phyloP scores from a whole-genome alignment of 1,140 invertebrate species.

The Megalonaias nervosa region DNA sequence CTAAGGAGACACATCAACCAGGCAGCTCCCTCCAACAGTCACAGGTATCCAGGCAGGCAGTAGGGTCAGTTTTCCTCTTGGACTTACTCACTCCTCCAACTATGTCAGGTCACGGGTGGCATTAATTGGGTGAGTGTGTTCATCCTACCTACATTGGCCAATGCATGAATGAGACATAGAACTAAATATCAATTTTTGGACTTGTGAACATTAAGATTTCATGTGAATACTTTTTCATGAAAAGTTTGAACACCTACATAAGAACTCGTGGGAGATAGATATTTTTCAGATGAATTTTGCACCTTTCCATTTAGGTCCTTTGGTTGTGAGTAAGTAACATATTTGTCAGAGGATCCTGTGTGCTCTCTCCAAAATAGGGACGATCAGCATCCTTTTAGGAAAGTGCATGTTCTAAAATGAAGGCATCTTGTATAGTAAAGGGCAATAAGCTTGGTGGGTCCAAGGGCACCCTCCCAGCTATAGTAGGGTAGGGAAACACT shows the following conservation, averaged over 20 bases:
- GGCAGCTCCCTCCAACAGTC: constrained; percentile 87
- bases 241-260: neutral
- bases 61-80: constrained; percentile 92
- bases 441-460: no score
- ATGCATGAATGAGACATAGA: neutral
- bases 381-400: neutral
- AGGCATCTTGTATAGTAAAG: no score
- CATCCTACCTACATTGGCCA: neutral
- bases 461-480: no score
- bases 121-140: constrained; percentile 83
- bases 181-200: neutral
- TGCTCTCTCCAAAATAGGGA: no score
- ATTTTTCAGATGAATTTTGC: neutral
- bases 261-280: neutral
- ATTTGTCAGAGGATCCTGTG: no score
- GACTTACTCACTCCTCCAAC: constrained; percentile 88
- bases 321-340: no score
- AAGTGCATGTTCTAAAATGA: no score
- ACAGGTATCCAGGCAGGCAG: constrained; percentile 76
- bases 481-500: no score
- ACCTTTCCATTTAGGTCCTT: neutral
- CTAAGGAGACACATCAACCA: constrained; percentile 53
- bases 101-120: constrained; percentile 85
- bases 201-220: neutral
- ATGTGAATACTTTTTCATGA: neutral